Evolutionary conservation across 2,888 invertebrate species (phyloP), one percentile per base, ranked within the genome.

Genomic region (Habrosyne pyritoides): DNA sequence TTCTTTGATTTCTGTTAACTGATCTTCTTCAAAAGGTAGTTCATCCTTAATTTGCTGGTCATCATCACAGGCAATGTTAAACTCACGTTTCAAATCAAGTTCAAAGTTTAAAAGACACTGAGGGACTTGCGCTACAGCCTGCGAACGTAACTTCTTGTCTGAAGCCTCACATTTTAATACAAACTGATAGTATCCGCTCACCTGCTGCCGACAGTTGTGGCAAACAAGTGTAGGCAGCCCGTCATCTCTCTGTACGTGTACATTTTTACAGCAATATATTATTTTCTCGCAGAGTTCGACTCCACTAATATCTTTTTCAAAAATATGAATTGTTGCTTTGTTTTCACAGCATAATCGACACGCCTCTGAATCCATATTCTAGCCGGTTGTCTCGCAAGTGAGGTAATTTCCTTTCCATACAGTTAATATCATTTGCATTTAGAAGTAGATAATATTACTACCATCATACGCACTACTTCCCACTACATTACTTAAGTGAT

Each of bases 321-420:
- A 89, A 60, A 89, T 81, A 53, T 73, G 66, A 6, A 57, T 57
- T 48, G 55, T 67, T 6, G 82, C 87, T 57, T 75, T 67, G 53
- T 72, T 78, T 42, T 72, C 67, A 59, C 79, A 83, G 60, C 89
- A 89, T 49, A 87, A 51, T 33, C 89, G 79, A 63, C 89, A 90
- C 42, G 76, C 26, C 60, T 72, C 77, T 18, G 53, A 55, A 65
- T 79, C 71, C 84, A 87, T 85, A 50, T 54, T 57, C 14, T 5
- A 24, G 7, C 6, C 7, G n/a, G n/a, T 33, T 33, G 36, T 12
- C 36, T 36, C n/a, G 36, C 36, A 18, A n/a, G n/a, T n/a, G 6
- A 12, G 18, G 18, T 8, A 7, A 36, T 36, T 36, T 12, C 12
- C 30, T 12, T 12, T 2, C 12, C 0, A 12, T 12, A 12, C 2